Evolutionary conservation across 2,797 vertebrate species (phyloP), one percentile per base, ranked within the genome.

Genomic region (Rhabdophis nuchalis): DNA sequence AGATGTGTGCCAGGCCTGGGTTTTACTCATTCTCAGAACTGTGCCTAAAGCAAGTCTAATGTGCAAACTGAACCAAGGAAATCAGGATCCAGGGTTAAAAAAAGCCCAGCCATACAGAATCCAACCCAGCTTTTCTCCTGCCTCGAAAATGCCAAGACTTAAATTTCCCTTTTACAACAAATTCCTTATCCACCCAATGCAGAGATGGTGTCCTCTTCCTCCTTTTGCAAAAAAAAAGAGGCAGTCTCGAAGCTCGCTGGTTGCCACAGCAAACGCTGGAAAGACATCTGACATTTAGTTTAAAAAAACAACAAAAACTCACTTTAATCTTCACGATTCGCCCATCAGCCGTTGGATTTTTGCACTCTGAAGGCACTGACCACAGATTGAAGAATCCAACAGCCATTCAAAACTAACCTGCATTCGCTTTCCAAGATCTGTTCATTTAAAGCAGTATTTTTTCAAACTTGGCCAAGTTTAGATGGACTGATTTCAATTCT

Each of bases 331-430:
- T 93, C 95, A 96, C 86, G 94, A 96, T 88, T 57, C 92, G 93
- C 86, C 32, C 90, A 72, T 91, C 85, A 36, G 93, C 89, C 89
- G 11, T 9, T 2, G 0, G 95, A 95, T 95, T 96, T 96, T 95
- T 96, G 92, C 93, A 95, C 93, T 92, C 90, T 95, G 95, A 96
- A 57, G 90, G 93, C 94, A 95, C 89, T 90, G 77, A 57, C 60
- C 0, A 57, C 77, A 72, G 90, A 95, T 57, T 41, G 14, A 96
- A 41, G 94, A 96, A 95, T 53, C 91, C 52, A 90, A 27, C 0
- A 32, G 93, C 95, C 93, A 95, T 95, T 90, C 89, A 86, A 94
- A 90, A 64, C 3, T n/a, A 27, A 13, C 27, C 68, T 87, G 68
- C 68, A 92, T 23, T 23, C 72, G 86, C 29, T 95, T 91, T 95